phyloP scores from a whole-genome alignment of 2,888 invertebrate genomes.

The Himalopsyche tibetana region DNA sequence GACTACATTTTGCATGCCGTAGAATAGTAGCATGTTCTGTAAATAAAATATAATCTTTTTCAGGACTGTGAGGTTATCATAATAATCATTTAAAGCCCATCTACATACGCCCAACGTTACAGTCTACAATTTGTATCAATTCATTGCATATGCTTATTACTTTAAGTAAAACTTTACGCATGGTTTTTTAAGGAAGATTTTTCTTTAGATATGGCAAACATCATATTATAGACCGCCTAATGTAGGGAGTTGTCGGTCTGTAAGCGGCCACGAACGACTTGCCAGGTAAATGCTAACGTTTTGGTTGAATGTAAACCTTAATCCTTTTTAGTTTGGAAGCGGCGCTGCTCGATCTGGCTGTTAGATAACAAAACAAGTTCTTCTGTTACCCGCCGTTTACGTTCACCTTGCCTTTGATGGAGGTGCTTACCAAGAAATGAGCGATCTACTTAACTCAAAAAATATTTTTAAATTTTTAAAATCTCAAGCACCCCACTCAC shows the following conservation, averaged over 20 bases:
- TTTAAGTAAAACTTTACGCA: no score
- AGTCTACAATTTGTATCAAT: no score
- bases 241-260: background rate
- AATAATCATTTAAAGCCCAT: no score
- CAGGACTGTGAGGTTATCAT: no score
- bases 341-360: slow-evolving; percentile 52
- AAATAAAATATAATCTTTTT: no score
- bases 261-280: background rate
- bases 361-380: slow-evolving; percentile 59
- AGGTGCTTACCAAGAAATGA: slow-evolving; percentile 5
- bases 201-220: background rate
- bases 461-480: no score
- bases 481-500: no score
- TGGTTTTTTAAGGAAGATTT: no score
- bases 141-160: no score
- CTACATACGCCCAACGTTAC: no score
- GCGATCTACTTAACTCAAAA: background rate
- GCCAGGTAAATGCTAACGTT: slow-evolving; percentile 42
- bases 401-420: slow-evolving; percentile 49
- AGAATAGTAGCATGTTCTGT: no score
- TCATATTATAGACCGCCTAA: background rate
- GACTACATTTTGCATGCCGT: no score
- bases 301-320: slow-evolving; percentile 55
- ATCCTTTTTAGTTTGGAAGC: slow-evolving; percentile 58
- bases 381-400: slow-evolving; percentile 55